phyloP scores from a whole-genome alignment of 2,797 vertebrate species.

The Tangara arthus region DNA sequence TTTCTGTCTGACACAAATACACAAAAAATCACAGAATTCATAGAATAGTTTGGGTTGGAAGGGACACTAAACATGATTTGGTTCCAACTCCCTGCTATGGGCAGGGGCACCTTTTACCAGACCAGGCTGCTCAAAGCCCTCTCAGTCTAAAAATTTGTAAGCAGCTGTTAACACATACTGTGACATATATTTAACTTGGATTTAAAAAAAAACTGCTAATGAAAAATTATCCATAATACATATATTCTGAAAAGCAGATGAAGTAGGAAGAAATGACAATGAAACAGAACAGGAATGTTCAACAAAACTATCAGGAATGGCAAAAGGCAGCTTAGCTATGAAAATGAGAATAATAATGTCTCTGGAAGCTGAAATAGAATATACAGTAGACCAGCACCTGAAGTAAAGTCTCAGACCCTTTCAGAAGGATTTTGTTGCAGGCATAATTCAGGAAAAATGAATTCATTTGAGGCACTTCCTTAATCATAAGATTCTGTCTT shows the following conservation, averaged over 20 bases:
- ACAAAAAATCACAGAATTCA: background rate
- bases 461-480: slow-evolving; percentile 50
- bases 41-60: background rate
- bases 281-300: background rate
- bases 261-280: background rate
- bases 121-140: background rate
- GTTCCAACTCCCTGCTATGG: background rate
- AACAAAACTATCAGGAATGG: background rate
- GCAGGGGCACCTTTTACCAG: background rate
- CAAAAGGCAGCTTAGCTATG: background rate
- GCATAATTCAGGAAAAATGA: slow-evolving; percentile 33
- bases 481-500: slow-evolving; percentile 54
- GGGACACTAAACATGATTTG: background rate
- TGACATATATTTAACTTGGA: background rate
- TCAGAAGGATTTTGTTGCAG: slow-evolving; percentile 6
- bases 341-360: background rate
- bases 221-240: background rate
- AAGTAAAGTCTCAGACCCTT: background rate
- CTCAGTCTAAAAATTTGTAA: background rate
- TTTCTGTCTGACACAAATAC: background rate
- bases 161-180: background rate
- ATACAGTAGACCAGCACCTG: background rate
- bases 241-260: background rate
- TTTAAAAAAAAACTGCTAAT: background rate
- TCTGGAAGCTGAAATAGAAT: background rate